phyloP scores from a whole-genome alignment of 1,140 invertebrate species.

The Calliopsis andreniformis region DNA sequence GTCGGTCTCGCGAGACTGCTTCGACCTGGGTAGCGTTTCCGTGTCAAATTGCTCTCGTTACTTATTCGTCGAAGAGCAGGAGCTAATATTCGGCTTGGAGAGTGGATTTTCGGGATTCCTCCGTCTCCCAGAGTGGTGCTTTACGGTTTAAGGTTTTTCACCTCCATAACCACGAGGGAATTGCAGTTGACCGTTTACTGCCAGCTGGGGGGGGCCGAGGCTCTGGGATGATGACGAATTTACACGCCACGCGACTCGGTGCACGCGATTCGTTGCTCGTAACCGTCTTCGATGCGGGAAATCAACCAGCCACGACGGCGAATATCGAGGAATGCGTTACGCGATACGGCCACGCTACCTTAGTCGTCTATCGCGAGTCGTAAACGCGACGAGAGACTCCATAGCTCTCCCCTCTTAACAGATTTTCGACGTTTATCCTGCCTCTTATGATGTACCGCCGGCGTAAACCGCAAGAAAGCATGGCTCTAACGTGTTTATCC shows the following conservation, averaged over 20 bases:
- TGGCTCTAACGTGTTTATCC: neutral
- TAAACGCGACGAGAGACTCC: neutral
- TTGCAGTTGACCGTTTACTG: constrained; percentile 46
- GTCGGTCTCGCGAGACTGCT: too few relatives aligned
- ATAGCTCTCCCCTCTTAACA: too few relatives aligned
- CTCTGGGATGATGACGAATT: constrained; percentile 54
- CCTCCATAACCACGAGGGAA: too few relatives aligned
- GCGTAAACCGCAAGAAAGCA: neutral
- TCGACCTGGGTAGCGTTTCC: too few relatives aligned
- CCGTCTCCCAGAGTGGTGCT: too few relatives aligned
- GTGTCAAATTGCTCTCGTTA: too few relatives aligned
- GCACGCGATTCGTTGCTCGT: constrained; percentile 36
- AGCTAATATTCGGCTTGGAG: too few relatives aligned
- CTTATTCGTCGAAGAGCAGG: too few relatives aligned
- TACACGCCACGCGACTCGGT: constrained; percentile 49
- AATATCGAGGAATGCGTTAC: constrained; percentile 34
- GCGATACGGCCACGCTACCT: constrained; percentile 18
- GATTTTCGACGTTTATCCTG: too few relatives aligned
- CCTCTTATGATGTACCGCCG: too few relatives aligned
- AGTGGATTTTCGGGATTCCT: too few relatives aligned
- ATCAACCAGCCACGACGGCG: constrained; percentile 6
- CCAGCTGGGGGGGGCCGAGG: constrained; percentile 19
- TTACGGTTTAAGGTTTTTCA: too few relatives aligned
- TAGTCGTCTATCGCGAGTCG: neutral
- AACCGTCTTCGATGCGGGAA: constrained; percentile 40